A percentile compares a stretch with the other conserved stretches of the same genome.
Conservation (phyloP, 1,140 invertebrate species). For the Ditylenchus dipsaci region DNA sequence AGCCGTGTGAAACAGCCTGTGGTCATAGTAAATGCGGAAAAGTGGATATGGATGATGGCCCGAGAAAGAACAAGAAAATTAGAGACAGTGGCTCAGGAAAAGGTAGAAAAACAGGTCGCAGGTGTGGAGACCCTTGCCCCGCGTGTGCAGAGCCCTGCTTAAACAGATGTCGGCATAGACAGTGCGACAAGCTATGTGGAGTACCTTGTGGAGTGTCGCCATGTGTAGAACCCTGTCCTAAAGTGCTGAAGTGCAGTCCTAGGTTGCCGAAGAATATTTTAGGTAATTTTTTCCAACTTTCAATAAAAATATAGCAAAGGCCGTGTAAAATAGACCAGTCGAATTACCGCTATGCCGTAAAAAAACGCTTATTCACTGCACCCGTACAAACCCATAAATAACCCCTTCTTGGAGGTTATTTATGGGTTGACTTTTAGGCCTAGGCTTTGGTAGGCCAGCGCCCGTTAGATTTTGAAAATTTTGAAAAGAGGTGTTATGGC, state of each 20-base stretch:
- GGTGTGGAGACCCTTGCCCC: slow-evolving; percentile 7
- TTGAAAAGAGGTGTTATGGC: no score
- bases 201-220: slow-evolving; percentile 4
- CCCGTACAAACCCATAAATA: no score
- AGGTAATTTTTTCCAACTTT: no score
- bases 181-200: slow-evolving; percentile 6
- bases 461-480: no score
- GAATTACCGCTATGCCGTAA: no score
- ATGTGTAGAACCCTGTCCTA: slow-evolving; percentile 7
- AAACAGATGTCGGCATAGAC: slow-evolving; percentile 3
- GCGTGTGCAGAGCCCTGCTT: slow-evolving; percentile 7
- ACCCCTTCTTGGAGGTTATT: no score
- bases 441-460: no score
- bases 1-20: slow-evolving; percentile 14
- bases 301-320: no score
- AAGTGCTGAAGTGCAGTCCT: slow-evolving; percentile 1
- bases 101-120: slow-evolving; percentile 10
- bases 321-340: no score
- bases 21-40: slow-evolving; percentile 14
- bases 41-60: neutral
- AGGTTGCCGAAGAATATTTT: neutral
- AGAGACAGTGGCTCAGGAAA: neutral
- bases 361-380: no score
- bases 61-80: neutral
- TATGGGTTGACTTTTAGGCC: no score